phyloP scores from a whole-genome alignment of 2,797 vertebrate genomes.

The Hypotaenidia okinawae region DNA sequence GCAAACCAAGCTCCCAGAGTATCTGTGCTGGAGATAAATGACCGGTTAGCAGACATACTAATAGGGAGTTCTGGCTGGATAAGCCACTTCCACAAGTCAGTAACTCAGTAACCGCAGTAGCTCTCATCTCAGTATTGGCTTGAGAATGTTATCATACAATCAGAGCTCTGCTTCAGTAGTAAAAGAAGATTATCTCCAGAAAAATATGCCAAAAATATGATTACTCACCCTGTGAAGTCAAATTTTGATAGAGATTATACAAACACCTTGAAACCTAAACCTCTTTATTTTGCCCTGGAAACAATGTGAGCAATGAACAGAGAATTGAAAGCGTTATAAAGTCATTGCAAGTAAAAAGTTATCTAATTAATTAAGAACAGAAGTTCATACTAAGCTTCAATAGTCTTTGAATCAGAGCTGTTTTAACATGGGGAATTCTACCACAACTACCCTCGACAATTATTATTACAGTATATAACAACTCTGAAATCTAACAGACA shows the following conservation, averaged over 20 bases:
- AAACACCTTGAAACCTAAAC: background rate
- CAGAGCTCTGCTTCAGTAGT: background rate
- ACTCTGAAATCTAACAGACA: background rate
- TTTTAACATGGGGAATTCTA: background rate
- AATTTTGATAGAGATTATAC: background rate
- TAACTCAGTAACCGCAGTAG: background rate
- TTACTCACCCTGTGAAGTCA: background rate
- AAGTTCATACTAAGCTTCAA: background rate
- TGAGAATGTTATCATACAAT: background rate
- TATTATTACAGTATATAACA: background rate
- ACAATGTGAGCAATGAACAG: background rate
- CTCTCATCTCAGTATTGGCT: background rate
- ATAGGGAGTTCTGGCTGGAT: background rate
- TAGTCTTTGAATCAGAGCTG: background rate
- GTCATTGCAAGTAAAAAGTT: background rate
- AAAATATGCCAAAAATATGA: background rate
- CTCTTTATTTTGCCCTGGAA: background rate
- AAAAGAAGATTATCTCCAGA: background rate
- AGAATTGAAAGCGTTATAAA: background rate
- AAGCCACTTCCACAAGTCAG: background rate
- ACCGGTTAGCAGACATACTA: accelerated
- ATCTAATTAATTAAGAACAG: background rate
- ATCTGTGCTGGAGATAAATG: background rate
- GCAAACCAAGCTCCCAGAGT: background rate
- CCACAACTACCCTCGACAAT: background rate